These are phyloP conservation scores for Zaprionus camerounensis DNA, from an alignment of 1,140 invertebrate species.

Conservation along the genomic window DNA sequence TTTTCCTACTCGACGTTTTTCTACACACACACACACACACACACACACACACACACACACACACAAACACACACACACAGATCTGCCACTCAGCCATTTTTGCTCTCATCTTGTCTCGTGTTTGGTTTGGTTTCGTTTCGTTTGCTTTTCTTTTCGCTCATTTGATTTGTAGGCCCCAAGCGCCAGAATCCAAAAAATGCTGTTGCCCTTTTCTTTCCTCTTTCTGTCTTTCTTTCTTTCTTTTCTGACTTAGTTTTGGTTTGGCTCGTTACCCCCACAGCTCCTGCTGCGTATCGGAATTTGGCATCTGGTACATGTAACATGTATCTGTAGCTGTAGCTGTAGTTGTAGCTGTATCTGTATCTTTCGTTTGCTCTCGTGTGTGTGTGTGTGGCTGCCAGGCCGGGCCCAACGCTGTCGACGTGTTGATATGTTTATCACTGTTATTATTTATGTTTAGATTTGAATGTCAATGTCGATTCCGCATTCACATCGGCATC, in stretches of 20 bases:
- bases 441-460: constrained; percentile 82
- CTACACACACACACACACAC: background rate
- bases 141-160: constrained; percentile 53
- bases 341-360: background rate
- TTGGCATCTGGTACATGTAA: constrained; percentile 40
- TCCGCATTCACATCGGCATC: constrained; percentile 44
- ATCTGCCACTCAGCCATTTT: background rate
- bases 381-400: constrained; percentile 30
- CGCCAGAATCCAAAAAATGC: constrained; percentile 76
- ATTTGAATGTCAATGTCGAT: constrained; percentile 81
- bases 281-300: constrained; percentile 34
- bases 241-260: constrained; percentile 17
- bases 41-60: background rate
- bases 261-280: background rate
- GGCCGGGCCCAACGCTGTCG: constrained; percentile 25
- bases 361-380: background rate
- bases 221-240: constrained; percentile 10
- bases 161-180: constrained; percentile 55
- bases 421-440: constrained; percentile 81
- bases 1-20: constrained; percentile 5
- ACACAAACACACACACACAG: background rate
- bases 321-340: constrained; percentile 14
- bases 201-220: constrained; percentile 39
- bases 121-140: constrained; percentile 13
- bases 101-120: constrained; percentile 9